Base-by-base conservation (phyloP, 2,797 vertebrate genomes). In the Tapera naevia region DNA sequence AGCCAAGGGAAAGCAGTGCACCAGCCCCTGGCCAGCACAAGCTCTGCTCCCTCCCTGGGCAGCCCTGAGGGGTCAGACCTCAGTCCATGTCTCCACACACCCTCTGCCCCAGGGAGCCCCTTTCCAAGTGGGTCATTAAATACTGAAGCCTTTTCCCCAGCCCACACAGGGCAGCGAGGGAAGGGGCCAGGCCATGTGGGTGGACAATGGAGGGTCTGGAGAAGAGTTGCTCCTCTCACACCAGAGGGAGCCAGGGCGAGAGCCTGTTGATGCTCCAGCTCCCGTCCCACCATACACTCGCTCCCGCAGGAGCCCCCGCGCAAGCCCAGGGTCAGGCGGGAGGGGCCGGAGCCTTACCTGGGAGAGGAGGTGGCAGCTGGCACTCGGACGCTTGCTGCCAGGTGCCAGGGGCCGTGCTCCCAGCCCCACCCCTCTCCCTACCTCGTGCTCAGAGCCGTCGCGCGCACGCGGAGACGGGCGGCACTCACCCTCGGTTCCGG, bases 401-500 rank as follows among this genome's bases (percentile, higher is more conserved):
- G 73, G 65, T 13, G 4, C 48, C 15, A 11, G 39, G 48, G 84
- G 76, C 75, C 17, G 11, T 13, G 56, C 84, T 67, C 66, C 57
- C 86, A 18, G 78, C 57, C 65, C 65, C 54, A 3, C 75, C 35
- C 62, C 85, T 23, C 46, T 51, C 45, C 65, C 71, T 19, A 5
- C 91, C 88, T 43, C 67, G 39, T 58, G 13, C 85, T 65, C 93
- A 17, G 5, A 70, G 89, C 73, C 1, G n/a, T 82, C 27, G 32
- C 50, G 5, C 5, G 33, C 58, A 67, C 7, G 48, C 56, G 88
- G 91, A 69, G 91, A 61, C 18, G 35, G 93, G 95, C 43, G 0
- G 94, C 91, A 98, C 99, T 99, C 98, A 99, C 99, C 99, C 93
- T 99, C 99, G 67, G 98, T 97, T 97, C 98, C 97, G 17, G 98